phyloP scores from a whole-genome alignment of 1,140 invertebrate species.

The Oreohelix idahoensis region DNA sequence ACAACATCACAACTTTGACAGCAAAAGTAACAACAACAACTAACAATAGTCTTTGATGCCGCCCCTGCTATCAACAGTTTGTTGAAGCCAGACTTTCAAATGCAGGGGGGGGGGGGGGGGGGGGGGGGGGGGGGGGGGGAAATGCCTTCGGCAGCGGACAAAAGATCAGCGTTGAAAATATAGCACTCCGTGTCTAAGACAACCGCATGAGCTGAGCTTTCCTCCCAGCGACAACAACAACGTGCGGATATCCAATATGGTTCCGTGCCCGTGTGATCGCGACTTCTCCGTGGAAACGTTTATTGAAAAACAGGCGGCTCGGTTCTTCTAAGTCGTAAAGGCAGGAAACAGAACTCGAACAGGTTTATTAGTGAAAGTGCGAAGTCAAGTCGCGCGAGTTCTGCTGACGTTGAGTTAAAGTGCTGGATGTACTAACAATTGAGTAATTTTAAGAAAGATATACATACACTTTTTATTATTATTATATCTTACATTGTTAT shows the following conservation, averaged over 20 bases:
- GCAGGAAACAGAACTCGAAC: background rate
- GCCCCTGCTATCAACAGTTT: no score
- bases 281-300: background rate
- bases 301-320: background rate
- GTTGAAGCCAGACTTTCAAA: no score
- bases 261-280: background rate
- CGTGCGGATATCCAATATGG: background rate
- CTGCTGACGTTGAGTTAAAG: no score
- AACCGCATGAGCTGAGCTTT: background rate
- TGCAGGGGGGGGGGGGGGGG: no score
- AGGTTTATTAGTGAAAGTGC: background rate
- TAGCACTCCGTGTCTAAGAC: background rate
- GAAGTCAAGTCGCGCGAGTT: background rate
- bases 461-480: no score
- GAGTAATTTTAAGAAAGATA: no score
- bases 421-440: no score
- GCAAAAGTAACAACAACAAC: no score
- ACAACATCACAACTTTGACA: no score
- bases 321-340: background rate
- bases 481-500: no score
- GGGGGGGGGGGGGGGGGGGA: no score
- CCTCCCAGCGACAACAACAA: background rate
- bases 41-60: no score
- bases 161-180: background rate
- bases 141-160: background rate